A percentile compares a stretch with the other conserved stretches of the same genome.
These are phyloP conservation scores for Ceyx margarethae DNA, from an alignment of 2,113 vertebrate species.

Conservation along the genomic window DNA sequence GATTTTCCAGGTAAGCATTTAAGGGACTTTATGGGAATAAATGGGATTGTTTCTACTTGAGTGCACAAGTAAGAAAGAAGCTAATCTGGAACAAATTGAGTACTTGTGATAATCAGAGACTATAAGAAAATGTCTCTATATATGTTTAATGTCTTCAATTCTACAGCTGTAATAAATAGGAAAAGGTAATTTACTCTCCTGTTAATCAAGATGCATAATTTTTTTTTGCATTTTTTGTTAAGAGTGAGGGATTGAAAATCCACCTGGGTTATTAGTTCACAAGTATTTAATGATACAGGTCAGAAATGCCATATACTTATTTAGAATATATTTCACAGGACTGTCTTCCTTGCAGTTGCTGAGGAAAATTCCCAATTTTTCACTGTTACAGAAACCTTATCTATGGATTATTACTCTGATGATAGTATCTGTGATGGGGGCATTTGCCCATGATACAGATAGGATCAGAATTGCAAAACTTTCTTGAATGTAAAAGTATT, in stretches of 20 bases:
- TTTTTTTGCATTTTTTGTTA: not conserved
- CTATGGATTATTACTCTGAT: not conserved
- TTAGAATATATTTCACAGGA: not conserved
- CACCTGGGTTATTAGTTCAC: not conserved
- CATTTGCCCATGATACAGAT: not conserved
- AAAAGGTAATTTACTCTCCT: not conserved
- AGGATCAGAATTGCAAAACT: not conserved
- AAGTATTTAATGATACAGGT: not conserved
- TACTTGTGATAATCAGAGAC: not conserved
- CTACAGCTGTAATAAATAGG: not conserved
- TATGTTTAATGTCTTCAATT: not conserved
- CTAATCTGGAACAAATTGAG: not conserved
- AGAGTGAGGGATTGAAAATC: not conserved
- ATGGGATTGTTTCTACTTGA: rapidly evolving
- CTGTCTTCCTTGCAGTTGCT: not conserved
- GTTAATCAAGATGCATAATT: not conserved
- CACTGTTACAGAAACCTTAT: not conserved
- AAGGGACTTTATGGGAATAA: not conserved
- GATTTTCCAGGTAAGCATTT: conserved; percentile 89
- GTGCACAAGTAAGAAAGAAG: not conserved
- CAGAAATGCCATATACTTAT: not conserved
- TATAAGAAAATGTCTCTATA: not conserved
- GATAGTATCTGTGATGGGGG: not conserved
- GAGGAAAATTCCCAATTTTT: not conserved
- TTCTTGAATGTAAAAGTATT: not conserved